These are phyloP conservation scores for Epinephelus lanceolatus DNA, from an alignment of 2,113 vertebrate genomes.

Conservation along the genomic window DNA sequence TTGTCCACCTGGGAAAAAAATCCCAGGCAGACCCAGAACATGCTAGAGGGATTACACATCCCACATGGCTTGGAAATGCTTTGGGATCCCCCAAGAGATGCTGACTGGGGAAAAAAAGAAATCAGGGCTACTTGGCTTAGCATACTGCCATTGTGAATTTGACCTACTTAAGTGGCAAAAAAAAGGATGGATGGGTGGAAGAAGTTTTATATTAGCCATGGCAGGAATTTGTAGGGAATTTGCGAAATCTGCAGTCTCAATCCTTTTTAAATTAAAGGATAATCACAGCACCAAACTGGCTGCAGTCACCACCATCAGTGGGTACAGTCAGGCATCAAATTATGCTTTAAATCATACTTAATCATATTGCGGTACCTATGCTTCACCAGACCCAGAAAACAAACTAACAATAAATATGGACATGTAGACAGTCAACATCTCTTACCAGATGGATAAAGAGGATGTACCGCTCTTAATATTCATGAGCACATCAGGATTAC, in stretches of 20 bases:
- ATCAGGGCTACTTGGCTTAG: background rate
- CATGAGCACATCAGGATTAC: background rate
- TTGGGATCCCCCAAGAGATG: background rate
- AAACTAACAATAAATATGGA: background rate
- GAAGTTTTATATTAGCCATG: slow-evolving; percentile 8
- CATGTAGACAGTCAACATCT: background rate
- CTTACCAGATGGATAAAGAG: background rate
- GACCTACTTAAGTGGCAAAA: slow-evolving; percentile 8
- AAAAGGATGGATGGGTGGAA: background rate
- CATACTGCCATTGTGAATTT: background rate
- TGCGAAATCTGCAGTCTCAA: slow-evolving; percentile 6
- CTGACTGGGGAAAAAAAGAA: background rate
- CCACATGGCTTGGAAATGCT: background rate
- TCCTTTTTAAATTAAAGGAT: slow-evolving; percentile 7
- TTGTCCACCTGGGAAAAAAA: background rate
- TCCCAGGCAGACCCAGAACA: slow-evolving; percentile 8
- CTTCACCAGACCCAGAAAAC: no score
- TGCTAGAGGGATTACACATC: slow-evolving; percentile 23
- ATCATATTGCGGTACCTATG: background rate
- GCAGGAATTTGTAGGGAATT: background rate
- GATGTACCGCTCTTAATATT: background rate
- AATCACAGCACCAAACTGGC: slow-evolving; percentile 1
- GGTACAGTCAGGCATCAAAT: background rate
- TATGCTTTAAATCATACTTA: slow-evolving; percentile 1
- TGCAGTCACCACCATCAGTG: background rate